These are phyloP conservation scores for Clarias platycephalus DNA, from an alignment of 2,797 vertebrate species.

Conservation along the genomic window DNA sequence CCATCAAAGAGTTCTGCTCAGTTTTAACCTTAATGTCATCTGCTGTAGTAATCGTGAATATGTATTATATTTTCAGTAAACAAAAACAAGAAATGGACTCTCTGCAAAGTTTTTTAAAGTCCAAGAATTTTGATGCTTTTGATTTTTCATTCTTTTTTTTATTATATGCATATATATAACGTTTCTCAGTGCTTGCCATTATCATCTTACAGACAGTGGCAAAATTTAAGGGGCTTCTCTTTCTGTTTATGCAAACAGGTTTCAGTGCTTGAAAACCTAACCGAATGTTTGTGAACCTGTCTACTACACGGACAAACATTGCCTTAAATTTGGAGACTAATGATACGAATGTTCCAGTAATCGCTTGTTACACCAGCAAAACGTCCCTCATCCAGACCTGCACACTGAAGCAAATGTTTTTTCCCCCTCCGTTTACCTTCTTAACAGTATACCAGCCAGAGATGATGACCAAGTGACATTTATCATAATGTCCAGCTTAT, in stretches of 20 bases:
- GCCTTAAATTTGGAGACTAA: constrained; percentile 47
- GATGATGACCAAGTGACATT: constrained; percentile 44
- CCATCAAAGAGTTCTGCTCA: constrained; percentile 4
- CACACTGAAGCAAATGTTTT: constrained; percentile 32
- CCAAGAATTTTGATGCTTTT: constrained; percentile 23
- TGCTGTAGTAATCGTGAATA: constrained; percentile 34
- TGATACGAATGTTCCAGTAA: constrained; percentile 20
- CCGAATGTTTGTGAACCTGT: constrained; percentile 31
- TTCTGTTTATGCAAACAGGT: constrained; percentile 25
- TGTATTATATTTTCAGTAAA: constrained; percentile 17
- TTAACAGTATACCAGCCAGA: constrained; percentile 42
- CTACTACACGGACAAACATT: constrained; percentile 35
- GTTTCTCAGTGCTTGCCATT: constrained; percentile 4
- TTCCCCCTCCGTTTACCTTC: constrained; percentile 9
- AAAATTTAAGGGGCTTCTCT: constrained; percentile 8
- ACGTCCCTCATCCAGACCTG: constrained; percentile 20
- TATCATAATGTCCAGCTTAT: constrained; percentile 29
- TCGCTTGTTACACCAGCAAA: constrained; percentile 49
- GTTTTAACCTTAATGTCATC: constrained; percentile 22
- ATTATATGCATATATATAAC: not conserved
- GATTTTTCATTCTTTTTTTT: constrained; percentile 13
- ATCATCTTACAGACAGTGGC: constrained; percentile 3
- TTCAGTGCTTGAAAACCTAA: constrained; percentile 20
- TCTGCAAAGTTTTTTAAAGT: not conserved
- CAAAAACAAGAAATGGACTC: constrained; percentile 1